These are phyloP conservation scores for Corvus hawaiiensis DNA, from an alignment of 2,113 vertebrate genomes.

Conservation along the genomic window DNA sequence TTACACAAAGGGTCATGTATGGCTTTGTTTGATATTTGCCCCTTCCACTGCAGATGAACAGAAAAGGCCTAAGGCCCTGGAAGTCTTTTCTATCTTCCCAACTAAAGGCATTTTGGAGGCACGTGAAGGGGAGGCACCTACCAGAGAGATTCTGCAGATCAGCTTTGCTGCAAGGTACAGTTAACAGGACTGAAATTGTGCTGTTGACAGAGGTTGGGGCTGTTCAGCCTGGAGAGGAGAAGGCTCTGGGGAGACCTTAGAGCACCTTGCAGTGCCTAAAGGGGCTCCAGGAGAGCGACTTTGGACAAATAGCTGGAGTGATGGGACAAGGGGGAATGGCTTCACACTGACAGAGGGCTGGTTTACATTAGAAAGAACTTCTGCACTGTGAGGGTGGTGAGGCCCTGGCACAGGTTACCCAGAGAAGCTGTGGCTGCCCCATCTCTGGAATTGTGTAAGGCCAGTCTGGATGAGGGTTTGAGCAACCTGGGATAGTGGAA, in stretches of 20 bases:
- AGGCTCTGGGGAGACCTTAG: neutral
- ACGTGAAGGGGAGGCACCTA: neutral
- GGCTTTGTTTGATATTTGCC: neutral
- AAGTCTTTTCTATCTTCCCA: slow-evolving; percentile 77
- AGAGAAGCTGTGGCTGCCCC: neutral
- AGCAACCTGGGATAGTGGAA: neutral
- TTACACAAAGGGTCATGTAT: neutral
- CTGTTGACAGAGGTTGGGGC: neutral
- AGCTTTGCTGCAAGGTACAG: slow-evolving; percentile 85
- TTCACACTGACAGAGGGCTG: neutral
- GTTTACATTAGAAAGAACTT: neutral
- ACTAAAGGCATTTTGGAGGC: slow-evolving; percentile 73
- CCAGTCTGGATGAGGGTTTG: neutral
- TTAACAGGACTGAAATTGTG: neutral
- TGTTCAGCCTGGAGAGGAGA: neutral
- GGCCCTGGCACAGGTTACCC: neutral
- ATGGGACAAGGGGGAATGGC: neutral
- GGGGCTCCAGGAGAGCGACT: neutral
- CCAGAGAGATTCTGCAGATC: slow-evolving; percentile 73
- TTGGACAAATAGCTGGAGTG: neutral
- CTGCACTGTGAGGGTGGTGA: neutral
- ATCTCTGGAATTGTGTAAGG: neutral
- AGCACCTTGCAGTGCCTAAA: neutral
- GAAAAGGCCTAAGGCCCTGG: neutral
- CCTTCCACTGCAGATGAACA: slow-evolving; percentile 33